These are phyloP conservation scores for Pelagia noctiluca DNA, from an alignment of 30 jellyfish, hydroid and myxozoan genomes.

Conservation along the genomic window DNA sequence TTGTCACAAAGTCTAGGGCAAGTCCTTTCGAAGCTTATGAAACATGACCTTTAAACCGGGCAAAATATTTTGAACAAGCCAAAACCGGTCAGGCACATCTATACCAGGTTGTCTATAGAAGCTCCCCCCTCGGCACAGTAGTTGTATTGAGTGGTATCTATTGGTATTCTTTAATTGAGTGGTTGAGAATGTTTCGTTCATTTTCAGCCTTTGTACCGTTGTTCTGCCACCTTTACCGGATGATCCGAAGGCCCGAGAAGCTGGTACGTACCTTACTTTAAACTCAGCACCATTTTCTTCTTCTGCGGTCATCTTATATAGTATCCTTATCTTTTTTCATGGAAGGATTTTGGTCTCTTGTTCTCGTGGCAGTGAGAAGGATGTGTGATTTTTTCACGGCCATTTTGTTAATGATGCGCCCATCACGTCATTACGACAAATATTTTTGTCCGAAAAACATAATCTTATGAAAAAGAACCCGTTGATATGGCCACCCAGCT, in stretches of 20 bases:
- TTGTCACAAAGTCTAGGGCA: neutral
- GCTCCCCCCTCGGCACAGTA: neutral
- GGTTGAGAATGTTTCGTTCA: neutral
- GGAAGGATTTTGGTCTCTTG: too few relatives aligned
- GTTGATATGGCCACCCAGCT: too few relatives aligned
- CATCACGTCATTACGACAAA: too few relatives aligned
- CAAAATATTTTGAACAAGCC: neutral
- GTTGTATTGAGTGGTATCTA: neutral
- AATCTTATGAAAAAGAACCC: too few relatives aligned
- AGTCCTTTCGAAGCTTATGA: neutral
- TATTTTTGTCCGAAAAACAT: too few relatives aligned
- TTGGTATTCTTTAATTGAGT: neutral
- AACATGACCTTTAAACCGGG: neutral
- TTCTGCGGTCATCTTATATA: too few relatives aligned
- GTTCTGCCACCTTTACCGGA: slow-evolving; percentile 97
- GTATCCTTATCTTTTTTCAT: too few relatives aligned
- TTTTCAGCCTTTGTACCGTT: slow-evolving; percentile 89
- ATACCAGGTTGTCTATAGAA: neutral
- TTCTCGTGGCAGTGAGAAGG: too few relatives aligned
- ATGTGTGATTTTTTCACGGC: too few relatives aligned
- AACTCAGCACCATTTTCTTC: too few relatives aligned
- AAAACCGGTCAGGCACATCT: too few relatives aligned
- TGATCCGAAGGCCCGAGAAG: slow-evolving; percentile 85
- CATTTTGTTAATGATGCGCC: too few relatives aligned
- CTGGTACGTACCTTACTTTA: slow-evolving; percentile 79